These are phyloP conservation scores for Zaprionus vittiger DNA, from an alignment of 1,140 invertebrate genomes.

Conservation along the genomic window DNA sequence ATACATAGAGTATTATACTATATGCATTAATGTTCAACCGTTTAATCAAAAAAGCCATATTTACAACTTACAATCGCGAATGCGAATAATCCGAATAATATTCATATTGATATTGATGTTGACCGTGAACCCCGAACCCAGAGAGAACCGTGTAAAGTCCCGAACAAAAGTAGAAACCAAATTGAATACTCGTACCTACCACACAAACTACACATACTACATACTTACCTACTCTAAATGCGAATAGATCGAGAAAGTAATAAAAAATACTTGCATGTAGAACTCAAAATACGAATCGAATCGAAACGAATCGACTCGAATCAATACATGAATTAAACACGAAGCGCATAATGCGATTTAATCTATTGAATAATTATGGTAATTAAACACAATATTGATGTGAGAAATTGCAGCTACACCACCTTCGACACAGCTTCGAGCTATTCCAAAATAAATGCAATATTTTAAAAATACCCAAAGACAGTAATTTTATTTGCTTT, in stretches of 20 bases:
- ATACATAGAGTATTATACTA: slow-evolving; percentile 50
- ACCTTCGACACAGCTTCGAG: slow-evolving; percentile 67
- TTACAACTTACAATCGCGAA: slow-evolving; percentile 61
- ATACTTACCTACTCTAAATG: slow-evolving; percentile 1
- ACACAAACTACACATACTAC: slow-evolving; percentile 13
- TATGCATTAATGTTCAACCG: slow-evolving; percentile 74
- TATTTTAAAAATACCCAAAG: slow-evolving; percentile 68
- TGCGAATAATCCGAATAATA: slow-evolving; percentile 60
- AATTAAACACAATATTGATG: slow-evolving; percentile 62
- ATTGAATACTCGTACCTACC: slow-evolving; percentile 46
- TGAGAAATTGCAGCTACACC: slow-evolving; percentile 63
- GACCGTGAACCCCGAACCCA: slow-evolving; percentile 30
- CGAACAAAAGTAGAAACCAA: slow-evolving; percentile 34
- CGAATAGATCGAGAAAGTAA: slow-evolving; percentile 13
- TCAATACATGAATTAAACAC: slow-evolving; percentile 62
- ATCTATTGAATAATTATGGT: slow-evolving; percentile 25
- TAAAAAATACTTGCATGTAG: slow-evolving; percentile 55
- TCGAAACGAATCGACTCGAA: slow-evolving; percentile 45
- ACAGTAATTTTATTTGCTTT: neutral
- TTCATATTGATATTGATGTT: slow-evolving; percentile 68
- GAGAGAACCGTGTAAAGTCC: slow-evolving; percentile 69
- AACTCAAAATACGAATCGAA: slow-evolving; percentile 63
- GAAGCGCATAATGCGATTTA: slow-evolving; percentile 34
- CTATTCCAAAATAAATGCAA: slow-evolving; percentile 80
- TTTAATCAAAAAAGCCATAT: slow-evolving; percentile 79